A percentile compares a stretch with the other conserved stretches of the same genome.
phyloP scores from a whole-genome alignment of 2,888 invertebrate genomes.

The Lasioglossum malachurum region DNA sequence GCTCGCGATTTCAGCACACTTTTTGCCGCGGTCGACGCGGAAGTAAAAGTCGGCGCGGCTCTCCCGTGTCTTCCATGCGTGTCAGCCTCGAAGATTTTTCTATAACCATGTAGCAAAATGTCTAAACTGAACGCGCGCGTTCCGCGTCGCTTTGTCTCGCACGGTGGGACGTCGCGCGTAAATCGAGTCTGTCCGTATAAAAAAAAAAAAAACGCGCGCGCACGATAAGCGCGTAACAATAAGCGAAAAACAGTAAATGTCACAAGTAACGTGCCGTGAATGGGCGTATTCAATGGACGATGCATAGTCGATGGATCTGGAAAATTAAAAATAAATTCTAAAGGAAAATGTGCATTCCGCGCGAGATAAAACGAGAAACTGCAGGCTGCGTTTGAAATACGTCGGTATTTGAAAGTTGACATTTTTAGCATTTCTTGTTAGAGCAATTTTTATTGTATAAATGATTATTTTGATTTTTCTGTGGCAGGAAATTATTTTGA shows the following conservation, averaged over 20 bases:
- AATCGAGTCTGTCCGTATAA: neutral
- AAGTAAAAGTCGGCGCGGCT: conserved; percentile 45
- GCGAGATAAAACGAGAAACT: neutral
- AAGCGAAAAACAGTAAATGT: neutral
- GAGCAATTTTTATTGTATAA: neutral
- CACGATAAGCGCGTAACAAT: neutral
- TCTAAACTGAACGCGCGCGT: neutral
- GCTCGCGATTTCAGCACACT: conserved; percentile 41
- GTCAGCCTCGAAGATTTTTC: neutral
- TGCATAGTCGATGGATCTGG: neutral
- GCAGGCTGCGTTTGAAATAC: neutral
- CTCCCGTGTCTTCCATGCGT: neutral
- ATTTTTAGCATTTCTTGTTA: neutral
- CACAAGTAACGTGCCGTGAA: neutral
- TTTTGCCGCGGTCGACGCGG: conserved; percentile 43
- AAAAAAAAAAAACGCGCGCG: neutral
- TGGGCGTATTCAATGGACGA: neutral
- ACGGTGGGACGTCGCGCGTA: neutral
- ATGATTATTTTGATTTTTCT: too few species aligned
- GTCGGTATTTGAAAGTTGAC: neutral
- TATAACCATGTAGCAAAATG: neutral
- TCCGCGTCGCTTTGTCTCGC: neutral
- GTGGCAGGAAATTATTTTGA: too few species aligned
- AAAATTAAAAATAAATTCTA: neutral
- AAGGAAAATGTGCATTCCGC: neutral